Evolutionary conservation across 2,113 vertebrate genomes (phyloP).

Genomic region (Crocuta crocuta): DNA sequence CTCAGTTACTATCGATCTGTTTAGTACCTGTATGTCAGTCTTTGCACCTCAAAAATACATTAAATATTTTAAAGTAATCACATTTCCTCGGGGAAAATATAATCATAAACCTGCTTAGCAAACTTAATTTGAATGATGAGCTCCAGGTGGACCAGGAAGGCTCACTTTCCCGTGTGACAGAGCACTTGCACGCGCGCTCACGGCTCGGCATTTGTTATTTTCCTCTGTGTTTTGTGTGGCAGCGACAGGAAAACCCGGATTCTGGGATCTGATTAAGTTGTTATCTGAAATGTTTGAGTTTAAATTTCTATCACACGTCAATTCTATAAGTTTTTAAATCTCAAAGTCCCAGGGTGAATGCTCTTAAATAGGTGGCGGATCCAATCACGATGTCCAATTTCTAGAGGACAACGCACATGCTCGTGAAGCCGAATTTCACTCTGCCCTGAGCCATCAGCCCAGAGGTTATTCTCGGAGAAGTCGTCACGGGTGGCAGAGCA

Average conservation of each 20-base stretch:
- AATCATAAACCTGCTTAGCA: conserved; percentile 49
- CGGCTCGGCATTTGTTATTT: background rate
- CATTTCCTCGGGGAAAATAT: conserved; percentile 32
- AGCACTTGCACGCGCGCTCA: fast-evolving
- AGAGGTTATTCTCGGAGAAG: background rate
- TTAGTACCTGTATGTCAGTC: conserved; percentile 56
- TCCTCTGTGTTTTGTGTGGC: background rate
- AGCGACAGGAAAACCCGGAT: background rate
- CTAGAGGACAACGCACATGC: background rate
- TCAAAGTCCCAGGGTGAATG: background rate
- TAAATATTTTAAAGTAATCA: conserved; percentile 60
- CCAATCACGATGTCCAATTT: background rate
- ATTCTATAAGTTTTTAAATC: background rate
- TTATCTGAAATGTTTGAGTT: background rate
- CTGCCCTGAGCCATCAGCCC: background rate
- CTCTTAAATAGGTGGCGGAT: background rate
- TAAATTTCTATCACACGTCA: background rate
- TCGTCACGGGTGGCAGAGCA: background rate
- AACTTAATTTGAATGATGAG: background rate
- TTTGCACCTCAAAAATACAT: conserved; percentile 48
- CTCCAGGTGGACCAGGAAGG: background rate
- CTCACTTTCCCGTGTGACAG: background rate
- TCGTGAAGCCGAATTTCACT: fast-evolving
- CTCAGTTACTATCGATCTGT: background rate
- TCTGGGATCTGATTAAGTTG: background rate